Evolutionary conservation across 2,797 vertebrate species (phyloP).

Genomic region (Microhierax caerulescens): DNA sequence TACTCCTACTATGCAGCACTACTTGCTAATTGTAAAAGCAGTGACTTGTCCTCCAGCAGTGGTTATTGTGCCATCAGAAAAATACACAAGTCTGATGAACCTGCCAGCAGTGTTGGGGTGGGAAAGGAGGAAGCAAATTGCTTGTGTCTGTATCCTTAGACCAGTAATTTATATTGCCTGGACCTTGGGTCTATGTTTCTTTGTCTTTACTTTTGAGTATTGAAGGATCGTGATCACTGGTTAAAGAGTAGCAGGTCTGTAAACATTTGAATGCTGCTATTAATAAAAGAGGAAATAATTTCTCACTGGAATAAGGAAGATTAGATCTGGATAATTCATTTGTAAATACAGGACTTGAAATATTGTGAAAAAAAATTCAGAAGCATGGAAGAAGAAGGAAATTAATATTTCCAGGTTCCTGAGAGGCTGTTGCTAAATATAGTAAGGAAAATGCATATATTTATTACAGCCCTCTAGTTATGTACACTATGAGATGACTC

Average conservation of each 20-base stretch:
- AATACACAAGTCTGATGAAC: not conserved
- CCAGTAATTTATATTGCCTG: not conserved
- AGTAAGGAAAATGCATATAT: not conserved
- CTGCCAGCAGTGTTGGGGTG: not conserved
- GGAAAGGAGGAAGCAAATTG: not conserved
- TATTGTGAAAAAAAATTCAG: not conserved
- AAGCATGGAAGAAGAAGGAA: not conserved
- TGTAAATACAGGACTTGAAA: not conserved
- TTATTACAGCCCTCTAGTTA: not conserved
- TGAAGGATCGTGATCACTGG: not conserved
- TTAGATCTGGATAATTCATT: not conserved
- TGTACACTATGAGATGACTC: not conserved
- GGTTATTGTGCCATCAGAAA: not conserved
- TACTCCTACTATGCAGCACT: not conserved
- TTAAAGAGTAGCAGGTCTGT: not conserved
- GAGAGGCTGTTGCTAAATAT: not conserved
- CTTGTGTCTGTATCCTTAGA: not conserved
- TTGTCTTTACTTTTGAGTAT: not conserved
- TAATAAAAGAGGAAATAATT: not conserved
- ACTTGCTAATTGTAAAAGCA: not conserved
- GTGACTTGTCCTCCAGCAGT: not conserved
- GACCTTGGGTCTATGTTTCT: not conserved
- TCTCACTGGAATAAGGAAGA: not conserved
- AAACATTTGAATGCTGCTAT: not conserved
- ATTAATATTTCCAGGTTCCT: not conserved